Evolutionary conservation across 2,797 vertebrate species (phyloP).

Genomic region (Spondyliosoma cantharus): DNA sequence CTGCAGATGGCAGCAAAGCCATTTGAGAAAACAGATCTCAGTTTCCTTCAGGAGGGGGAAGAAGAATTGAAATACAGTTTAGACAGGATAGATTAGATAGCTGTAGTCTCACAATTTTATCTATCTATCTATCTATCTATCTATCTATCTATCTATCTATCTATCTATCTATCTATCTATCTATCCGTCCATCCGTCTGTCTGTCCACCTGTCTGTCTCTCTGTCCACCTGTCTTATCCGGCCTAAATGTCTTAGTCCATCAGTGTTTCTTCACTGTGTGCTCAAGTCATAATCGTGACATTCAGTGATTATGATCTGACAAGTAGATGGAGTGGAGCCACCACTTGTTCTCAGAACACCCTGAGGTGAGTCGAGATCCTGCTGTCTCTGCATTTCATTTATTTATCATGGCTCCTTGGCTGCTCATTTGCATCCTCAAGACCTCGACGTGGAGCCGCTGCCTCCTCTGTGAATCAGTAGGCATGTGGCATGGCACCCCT

Average conservation of each 20-base stretch:
- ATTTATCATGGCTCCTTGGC: slow-evolving; percentile 48
- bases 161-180: slow-evolving; percentile 2
- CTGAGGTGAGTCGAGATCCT: slow-evolving; percentile 45
- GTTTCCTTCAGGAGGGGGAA: background rate
- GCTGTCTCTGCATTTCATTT: slow-evolving; percentile 50
- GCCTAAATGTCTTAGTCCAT: too few species aligned
- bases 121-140: slow-evolving; percentile 14
- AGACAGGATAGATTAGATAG: background rate
- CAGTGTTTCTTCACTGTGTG: slow-evolving; percentile 15
- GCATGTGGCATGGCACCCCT: slow-evolving; percentile 55
- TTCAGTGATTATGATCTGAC: slow-evolving; percentile 51
- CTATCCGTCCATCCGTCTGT: slow-evolving; percentile 8
- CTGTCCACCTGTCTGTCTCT: slow-evolving; percentile 11
- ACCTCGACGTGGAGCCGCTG: slow-evolving; percentile 7
- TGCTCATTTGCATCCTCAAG: slow-evolving; percentile 55
- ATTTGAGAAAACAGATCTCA: slow-evolving; percentile 14
- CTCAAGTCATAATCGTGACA: slow-evolving; percentile 26
- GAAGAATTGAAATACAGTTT: background rate
- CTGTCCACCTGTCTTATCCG: slow-evolving; percentile 5
- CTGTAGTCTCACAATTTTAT: background rate
- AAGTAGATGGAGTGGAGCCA: slow-evolving; percentile 55
- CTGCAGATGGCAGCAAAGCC: slow-evolving; percentile 78
- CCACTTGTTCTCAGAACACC: slow-evolving; percentile 36
- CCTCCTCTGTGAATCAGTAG: slow-evolving; percentile 60
- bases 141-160: slow-evolving; percentile 12